These are phyloP conservation scores for Zaprionus davidi DNA, from an alignment of 1,140 invertebrate species.

Conservation along the genomic window DNA sequence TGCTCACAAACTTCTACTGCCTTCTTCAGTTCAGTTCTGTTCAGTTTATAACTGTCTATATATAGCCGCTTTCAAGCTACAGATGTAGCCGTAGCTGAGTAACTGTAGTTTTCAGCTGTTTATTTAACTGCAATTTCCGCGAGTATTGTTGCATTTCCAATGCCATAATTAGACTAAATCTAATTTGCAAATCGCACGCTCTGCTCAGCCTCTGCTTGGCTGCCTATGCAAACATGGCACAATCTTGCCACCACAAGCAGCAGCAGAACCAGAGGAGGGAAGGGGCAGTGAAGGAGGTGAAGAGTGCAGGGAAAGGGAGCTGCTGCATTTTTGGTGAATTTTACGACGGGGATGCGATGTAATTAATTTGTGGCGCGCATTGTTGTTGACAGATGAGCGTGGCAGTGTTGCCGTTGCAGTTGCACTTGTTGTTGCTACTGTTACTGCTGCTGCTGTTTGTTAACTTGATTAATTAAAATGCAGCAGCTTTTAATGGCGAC, in stretches of 20 bases:
- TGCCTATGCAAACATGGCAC: conserved; percentile 1
- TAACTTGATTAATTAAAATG: conserved; percentile 14
- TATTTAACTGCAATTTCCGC: conserved; percentile 51
- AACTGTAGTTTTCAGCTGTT: conserved; percentile 23
- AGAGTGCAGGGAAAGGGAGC: not conserved
- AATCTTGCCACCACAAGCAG: not conserved
- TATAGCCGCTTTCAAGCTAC: not conserved
- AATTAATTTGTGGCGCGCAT: conserved; percentile 72
- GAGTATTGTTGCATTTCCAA: conserved; percentile 59
- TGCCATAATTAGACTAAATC: conserved; percentile 77
- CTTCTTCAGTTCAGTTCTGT: conserved; percentile 25
- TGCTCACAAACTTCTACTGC: conserved; percentile 28
- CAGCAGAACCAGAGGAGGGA: not conserved
- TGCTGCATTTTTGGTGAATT: not conserved
- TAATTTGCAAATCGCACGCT: conserved; percentile 72
- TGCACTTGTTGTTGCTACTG: conserved; percentile 5
- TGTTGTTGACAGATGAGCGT: conserved; percentile 56
- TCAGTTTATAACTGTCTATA: conserved; percentile 30
- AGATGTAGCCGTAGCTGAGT: not conserved
- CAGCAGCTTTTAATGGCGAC: conserved; percentile 47
- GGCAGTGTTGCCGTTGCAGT: conserved; percentile 13
- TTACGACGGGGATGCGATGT: conserved; percentile 25
- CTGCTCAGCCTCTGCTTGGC: conserved; percentile 37
- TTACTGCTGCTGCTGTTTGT: not conserved
- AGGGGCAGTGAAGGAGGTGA: not conserved